phyloP scores from a whole-genome alignment of 2,797 vertebrate species.

The Enteromius fasciolatus region DNA sequence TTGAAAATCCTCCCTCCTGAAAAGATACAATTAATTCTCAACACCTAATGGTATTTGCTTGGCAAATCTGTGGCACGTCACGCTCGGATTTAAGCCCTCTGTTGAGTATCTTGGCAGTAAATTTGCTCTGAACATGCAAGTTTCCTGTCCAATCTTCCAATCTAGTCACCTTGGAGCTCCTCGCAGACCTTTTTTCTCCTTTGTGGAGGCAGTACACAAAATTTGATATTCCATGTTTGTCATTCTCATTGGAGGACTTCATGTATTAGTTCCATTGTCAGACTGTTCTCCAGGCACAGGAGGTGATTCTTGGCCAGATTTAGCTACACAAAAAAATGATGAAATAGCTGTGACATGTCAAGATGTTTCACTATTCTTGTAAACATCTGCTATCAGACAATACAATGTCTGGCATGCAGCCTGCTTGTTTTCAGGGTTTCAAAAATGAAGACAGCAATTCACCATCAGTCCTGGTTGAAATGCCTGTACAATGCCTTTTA shows the following conservation, averaged over 20 bases:
- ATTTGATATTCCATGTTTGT: constrained; percentile 49
- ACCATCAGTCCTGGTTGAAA: constrained; percentile 8
- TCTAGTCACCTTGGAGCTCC: constrained; percentile 27
- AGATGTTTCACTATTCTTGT: constrained; percentile 55
- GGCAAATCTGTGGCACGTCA: constrained; percentile 48
- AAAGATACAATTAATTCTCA: constrained; percentile 65
- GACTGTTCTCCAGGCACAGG: constrained; percentile 30
- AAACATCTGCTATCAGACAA: constrained; percentile 58
- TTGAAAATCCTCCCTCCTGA: constrained; percentile 59
- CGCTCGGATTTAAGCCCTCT: constrained; percentile 47
- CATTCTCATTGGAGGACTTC: constrained; percentile 43
- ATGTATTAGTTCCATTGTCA: constrained; percentile 43
- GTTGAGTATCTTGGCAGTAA: constrained; percentile 47
- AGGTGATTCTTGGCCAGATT: constrained; percentile 49
- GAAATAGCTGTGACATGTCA: constrained; percentile 60
- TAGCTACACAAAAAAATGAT: constrained; percentile 57
- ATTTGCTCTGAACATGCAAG: constrained; percentile 40
- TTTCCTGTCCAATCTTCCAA: constrained; percentile 46
- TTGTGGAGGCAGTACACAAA: constrained; percentile 50
- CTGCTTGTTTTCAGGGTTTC: constrained; percentile 36
- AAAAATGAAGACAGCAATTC: constrained; percentile 34
- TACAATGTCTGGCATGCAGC: constrained; percentile 33
- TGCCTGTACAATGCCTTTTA: constrained; percentile 9
- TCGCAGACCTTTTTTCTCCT: constrained; percentile 12
- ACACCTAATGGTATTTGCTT: constrained; percentile 61